phyloP scores from a whole-genome alignment of 2,888 invertebrate species.

The Phyllotreta cruciferae region DNA sequence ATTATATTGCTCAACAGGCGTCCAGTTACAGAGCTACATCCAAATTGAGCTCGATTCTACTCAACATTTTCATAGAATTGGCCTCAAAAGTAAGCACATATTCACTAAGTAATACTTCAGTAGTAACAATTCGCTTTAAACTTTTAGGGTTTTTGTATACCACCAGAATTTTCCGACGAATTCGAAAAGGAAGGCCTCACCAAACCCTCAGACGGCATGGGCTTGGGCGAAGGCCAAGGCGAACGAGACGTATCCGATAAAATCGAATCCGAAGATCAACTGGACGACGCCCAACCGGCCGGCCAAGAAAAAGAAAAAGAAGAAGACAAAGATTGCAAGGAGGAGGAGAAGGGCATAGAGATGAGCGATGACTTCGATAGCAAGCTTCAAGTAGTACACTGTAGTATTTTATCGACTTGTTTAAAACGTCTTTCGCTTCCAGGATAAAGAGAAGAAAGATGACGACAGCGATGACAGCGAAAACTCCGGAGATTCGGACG shows the following conservation, averaged over 20 bases:
- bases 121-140: conserved; percentile 3
- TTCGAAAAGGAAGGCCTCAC: conserved; percentile 64
- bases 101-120: neutral
- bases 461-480: conserved; percentile 72
- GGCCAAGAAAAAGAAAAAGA: conserved; percentile 74
- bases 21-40: conserved; percentile 79
- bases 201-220: conserved; percentile 74
- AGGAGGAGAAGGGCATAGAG: conserved; percentile 91
- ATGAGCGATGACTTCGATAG: conserved; percentile 97
- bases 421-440: no score
- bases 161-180: conserved; percentile 81
- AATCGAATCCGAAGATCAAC: conserved; percentile 87
- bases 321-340: conserved; percentile 79
- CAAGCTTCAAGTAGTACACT: conserved; percentile 68
- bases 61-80: conserved; percentile 86
- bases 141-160: conserved; percentile 86
- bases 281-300: conserved; percentile 86
- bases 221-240: conserved; percentile 92
- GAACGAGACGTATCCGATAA: conserved; percentile 94
- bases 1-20: conserved; percentile 79
- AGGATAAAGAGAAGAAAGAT: conserved; percentile 48
- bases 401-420: no score
- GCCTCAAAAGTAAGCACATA: conserved; percentile 67
- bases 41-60: conserved; percentile 82
- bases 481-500: conserved; percentile 74